Percentiles rank a stretch among this genome's conserved stretches.
Conservation (phyloP, 2,888 invertebrate genomes). For the Sturmia bella region DNA sequence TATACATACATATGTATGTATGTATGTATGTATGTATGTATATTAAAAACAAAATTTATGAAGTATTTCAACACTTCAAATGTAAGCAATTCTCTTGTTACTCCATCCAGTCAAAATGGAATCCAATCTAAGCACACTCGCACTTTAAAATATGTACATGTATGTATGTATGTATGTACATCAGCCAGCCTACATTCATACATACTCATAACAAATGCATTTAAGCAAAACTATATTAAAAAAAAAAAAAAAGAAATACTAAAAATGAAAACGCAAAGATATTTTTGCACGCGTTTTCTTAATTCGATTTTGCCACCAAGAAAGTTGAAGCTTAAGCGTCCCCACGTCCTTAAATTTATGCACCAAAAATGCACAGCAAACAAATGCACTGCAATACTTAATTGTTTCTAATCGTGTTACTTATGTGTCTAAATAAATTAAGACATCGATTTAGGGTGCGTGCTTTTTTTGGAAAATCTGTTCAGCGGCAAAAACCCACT, state of each 20-base stretch:
- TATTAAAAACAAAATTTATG: conserved; percentile 26
- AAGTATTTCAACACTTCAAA: conserved; percentile 52
- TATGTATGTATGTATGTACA: too few relatives aligned
- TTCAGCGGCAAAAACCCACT: too few relatives aligned
- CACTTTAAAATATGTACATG: too few relatives aligned
- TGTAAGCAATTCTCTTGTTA: conserved; percentile 47
- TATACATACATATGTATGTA: too few relatives aligned
- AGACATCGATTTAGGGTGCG: too few relatives aligned
- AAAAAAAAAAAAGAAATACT: neutral
- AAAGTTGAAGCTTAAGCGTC: conserved; percentile 56
- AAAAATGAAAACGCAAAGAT: conserved; percentile 39
- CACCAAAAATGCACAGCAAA: conserved; percentile 4
- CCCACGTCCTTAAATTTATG: conserved; percentile 59
- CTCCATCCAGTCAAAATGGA: conserved; percentile 9
- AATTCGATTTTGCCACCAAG: conserved; percentile 33
- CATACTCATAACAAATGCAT: neutral
- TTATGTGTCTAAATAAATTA: too few relatives aligned
- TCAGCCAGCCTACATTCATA: neutral
- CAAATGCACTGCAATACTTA: too few relatives aligned
- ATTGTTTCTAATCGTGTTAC: too few relatives aligned
- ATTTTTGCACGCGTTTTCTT: conserved; percentile 42
- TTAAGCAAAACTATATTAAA: conserved; percentile 28
- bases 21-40: neutral
- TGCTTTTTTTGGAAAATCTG: too few relatives aligned
- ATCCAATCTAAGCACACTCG: neutral